Conservation (phyloP, 2,797 vertebrate species). For the Betta splendens region DNA sequence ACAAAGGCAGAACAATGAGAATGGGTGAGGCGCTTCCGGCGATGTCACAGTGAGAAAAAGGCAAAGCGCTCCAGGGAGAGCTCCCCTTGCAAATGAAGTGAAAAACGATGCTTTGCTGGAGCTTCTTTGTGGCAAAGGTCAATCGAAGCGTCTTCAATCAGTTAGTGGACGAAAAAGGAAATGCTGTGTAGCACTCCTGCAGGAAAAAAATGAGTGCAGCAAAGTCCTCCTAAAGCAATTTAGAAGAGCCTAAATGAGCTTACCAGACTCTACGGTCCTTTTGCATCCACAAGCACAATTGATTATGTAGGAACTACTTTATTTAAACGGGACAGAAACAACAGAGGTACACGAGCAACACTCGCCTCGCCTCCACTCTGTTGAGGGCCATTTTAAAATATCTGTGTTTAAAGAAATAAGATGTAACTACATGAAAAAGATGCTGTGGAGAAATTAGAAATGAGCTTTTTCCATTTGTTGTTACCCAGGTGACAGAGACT, state of each 20-base stretch:
- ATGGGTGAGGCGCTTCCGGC: conserved; percentile 52
- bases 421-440: conserved; percentile 5
- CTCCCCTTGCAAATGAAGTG: conserved; percentile 70
- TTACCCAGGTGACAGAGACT: conserved; percentile 94
- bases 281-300: conserved; percentile 35
- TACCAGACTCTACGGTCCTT: conserved; percentile 6
- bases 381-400: too few species aligned
- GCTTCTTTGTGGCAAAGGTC: conserved; percentile 66
- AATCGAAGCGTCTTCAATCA: conserved; percentile 71
- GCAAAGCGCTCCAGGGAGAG: conserved; percentile 56
- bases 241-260: conserved; percentile 37
- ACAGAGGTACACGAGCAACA: background rate
- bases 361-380: conserved; percentile 18
- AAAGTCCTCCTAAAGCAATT: conserved; percentile 27
- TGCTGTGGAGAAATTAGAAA: conserved; percentile 24
- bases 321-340: conserved; percentile 13
- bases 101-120: conserved; percentile 49
- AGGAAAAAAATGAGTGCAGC: conserved; percentile 27
- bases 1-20: conserved; percentile 76
- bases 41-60: conserved; percentile 37
- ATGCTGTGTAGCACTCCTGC: conserved; percentile 5
- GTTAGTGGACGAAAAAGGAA: conserved; percentile 28
- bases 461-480: conserved; percentile 59
- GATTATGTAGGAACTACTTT: conserved; percentile 27
- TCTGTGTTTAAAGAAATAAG: background rate